Evolutionary conservation across 2,797 vertebrate species (phyloP).

Genomic region (Arnoldichthys spilopterus): DNA sequence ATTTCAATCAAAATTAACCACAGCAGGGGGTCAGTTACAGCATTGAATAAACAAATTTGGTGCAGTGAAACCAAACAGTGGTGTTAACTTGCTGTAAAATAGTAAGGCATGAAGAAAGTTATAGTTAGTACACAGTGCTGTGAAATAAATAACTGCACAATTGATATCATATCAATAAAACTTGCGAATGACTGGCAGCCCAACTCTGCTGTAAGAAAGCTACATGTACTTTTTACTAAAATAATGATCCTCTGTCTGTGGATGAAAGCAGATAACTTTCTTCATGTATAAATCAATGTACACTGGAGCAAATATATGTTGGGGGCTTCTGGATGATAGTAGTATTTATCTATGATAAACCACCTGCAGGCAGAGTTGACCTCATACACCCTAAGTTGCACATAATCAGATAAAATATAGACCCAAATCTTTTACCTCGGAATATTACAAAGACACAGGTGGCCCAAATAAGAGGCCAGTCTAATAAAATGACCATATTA

Average conservation of each 20-base stretch:
- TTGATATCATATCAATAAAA: neutral
- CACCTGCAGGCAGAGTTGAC: slow-evolving; percentile 25
- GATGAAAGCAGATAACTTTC: slow-evolving; percentile 8
- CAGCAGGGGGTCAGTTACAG: too few relatives aligned
- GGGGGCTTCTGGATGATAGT: slow-evolving; percentile 22
- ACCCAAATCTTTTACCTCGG: neutral
- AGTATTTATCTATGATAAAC: slow-evolving; percentile 25
- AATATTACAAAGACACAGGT: slow-evolving; percentile 35
- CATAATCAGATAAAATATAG: slow-evolving; percentile 45
- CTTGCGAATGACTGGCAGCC: neutral
- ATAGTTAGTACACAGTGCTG: neutral
- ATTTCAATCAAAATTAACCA: too few relatives aligned
- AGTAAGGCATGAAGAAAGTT: neutral
- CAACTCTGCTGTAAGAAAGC: neutral
- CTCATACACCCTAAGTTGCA: slow-evolving; percentile 33
- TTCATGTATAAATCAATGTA: slow-evolving; percentile 24
- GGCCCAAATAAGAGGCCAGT: slow-evolving; percentile 25
- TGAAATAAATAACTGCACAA: neutral
- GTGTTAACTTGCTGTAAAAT: neutral
- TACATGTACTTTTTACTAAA: slow-evolving; percentile 18
- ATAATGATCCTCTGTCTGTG: slow-evolving; percentile 15
- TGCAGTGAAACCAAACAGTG: neutral
- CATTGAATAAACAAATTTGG: too few relatives aligned
- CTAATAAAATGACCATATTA: slow-evolving; percentile 39
- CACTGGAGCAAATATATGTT: slow-evolving; percentile 5